Conservation (phyloP, 2,888 invertebrate genomes). For the Morinoia aosen region DNA sequence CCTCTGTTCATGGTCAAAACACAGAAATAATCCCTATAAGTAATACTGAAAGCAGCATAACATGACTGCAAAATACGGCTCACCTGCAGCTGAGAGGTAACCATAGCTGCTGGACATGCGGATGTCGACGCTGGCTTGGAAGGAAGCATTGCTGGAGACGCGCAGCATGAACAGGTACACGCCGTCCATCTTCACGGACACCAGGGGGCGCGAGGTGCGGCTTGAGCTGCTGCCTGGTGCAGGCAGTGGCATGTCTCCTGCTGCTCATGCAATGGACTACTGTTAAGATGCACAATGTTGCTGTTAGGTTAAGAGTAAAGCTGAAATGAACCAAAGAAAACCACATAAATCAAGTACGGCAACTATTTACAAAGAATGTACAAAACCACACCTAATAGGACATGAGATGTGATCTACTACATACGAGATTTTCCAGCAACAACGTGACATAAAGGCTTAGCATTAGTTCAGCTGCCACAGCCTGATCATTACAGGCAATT, state of each 20-base stretch:
- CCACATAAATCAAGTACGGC: neutral
- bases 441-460: no score
- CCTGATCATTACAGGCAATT: no score
- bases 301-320: neutral
- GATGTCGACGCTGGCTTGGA: constrained; percentile 78
- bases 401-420: neutral
- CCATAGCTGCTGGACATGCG: constrained; percentile 84
- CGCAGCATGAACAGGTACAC: constrained; percentile 79
- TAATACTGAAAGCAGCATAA: neutral
- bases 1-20: no score
- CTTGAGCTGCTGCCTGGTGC: constrained; percentile 56
- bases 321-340: neutral
- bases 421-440: no score
- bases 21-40: no score
- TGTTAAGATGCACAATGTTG: neutral
- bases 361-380: neutral
- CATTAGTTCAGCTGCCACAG: no score
- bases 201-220: constrained; percentile 74
- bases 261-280: neutral
- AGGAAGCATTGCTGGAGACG: constrained; percentile 72
- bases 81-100: constrained; percentile 89
- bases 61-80: constrained; percentile 66
- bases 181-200: constrained; percentile 79
- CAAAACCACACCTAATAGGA: neutral
- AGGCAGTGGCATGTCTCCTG: constrained; percentile 6